Evolutionary conservation across 2,888 invertebrate species (phyloP).

Genomic region (Lapara coniferarum): DNA sequence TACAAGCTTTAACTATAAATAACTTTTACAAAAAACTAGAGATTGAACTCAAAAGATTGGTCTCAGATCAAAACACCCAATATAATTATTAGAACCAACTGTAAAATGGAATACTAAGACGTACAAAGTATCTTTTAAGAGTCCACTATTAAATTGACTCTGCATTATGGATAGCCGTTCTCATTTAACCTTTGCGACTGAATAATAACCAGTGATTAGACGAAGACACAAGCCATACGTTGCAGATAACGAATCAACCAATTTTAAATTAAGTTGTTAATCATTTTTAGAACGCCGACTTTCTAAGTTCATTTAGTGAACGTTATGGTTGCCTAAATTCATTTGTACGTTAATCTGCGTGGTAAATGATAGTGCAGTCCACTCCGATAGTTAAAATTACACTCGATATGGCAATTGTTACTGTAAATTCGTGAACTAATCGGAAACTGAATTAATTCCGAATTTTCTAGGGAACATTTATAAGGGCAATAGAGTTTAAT

Average conservation of each 20-base stretch:
- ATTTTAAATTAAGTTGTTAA: slow-evolving; percentile 13
- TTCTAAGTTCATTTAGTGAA: not conserved
- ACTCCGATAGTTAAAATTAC: too few relatives aligned
- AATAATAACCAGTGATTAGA: slow-evolving; percentile 14
- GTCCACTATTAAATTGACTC: not conserved
- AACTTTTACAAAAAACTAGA: too few relatives aligned
- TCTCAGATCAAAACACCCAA: too few relatives aligned
- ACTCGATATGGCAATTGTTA: too few relatives aligned
- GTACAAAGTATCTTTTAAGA: not conserved
- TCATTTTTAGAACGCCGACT: not conserved
- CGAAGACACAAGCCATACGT: not conserved
- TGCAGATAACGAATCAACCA: slow-evolving; percentile 4
- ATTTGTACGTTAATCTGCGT: not conserved
- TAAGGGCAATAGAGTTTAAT: not conserved
- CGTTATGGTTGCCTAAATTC: too few relatives aligned
- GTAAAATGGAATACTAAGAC: too few relatives aligned
- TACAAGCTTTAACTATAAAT: too few relatives aligned
- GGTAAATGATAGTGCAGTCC: not conserved
- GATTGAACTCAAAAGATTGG: too few relatives aligned
- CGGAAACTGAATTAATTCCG: not conserved
- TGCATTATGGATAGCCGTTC: not conserved
- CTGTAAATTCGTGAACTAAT: not conserved
- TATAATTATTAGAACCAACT: too few relatives aligned
- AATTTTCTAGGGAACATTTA: not conserved
- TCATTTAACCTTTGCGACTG: slow-evolving; percentile 8